Conservation (phyloP, 2,113 vertebrate genomes). For the Trochalopteron elliotii region DNA sequence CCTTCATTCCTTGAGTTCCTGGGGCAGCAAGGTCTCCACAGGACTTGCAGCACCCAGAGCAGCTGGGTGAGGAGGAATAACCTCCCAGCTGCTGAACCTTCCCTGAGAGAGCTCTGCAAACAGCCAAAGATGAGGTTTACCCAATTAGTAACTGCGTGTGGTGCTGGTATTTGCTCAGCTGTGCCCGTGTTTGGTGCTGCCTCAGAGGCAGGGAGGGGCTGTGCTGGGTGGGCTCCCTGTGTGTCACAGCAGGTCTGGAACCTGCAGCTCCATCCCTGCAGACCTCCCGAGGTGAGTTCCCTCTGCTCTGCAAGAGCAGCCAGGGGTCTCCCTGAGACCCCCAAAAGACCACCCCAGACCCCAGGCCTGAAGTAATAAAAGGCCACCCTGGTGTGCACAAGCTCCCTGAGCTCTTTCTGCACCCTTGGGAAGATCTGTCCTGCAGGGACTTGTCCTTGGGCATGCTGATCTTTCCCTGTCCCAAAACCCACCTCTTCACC, state of each 20-base stretch:
- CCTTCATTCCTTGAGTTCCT: background rate
- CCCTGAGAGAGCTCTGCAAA: background rate
- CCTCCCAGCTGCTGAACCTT: background rate
- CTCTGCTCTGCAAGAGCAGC: background rate
- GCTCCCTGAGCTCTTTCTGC: background rate
- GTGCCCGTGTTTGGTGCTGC: fast-evolving
- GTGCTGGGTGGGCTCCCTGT: background rate
- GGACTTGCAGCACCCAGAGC: background rate
- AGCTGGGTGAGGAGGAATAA: background rate
- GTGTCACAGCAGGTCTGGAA: background rate
- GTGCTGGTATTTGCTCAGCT: background rate
- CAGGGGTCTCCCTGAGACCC: background rate
- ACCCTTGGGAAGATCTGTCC: background rate
- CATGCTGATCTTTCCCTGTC: background rate
- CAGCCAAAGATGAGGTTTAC: background rate
- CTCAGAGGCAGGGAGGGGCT: background rate
- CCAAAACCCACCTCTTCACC: background rate
- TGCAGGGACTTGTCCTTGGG: background rate
- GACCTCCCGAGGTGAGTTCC: background rate
- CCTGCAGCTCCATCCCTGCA: background rate
- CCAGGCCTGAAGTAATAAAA: background rate
- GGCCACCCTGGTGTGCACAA: background rate
- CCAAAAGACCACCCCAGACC: background rate
- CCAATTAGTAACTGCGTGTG: background rate
- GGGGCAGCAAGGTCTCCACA: background rate